Percentiles rank a stretch among this genome's conserved stretches.
These are phyloP conservation scores for Liolophura sinensis DNA, from an alignment of 1,140 invertebrate genomes.

Conservation along the genomic window DNA sequence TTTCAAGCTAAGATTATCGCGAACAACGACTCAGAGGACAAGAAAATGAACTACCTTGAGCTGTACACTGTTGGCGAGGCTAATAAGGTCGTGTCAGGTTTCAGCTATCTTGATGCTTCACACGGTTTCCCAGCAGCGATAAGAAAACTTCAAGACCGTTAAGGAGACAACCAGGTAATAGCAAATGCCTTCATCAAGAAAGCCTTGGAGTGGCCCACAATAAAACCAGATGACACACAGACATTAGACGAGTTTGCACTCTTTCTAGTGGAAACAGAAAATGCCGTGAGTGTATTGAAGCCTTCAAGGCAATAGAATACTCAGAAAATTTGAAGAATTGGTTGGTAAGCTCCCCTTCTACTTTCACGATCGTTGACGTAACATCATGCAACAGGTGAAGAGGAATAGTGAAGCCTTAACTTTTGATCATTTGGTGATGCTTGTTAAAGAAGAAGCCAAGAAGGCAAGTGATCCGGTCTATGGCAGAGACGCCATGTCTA, in stretches of 20 bases:
- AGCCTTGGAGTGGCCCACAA: conserved; percentile 12
- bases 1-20: conserved; percentile 9
- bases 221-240: conserved; percentile 5
- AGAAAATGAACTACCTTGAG: conserved; percentile 18
- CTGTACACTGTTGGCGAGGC: conserved; percentile 16
- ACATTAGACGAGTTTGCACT: conserved; percentile 2
- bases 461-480: too few relatives aligned
- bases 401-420: too few relatives aligned
- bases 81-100: conserved; percentile 14
- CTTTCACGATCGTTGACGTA: conserved; percentile 9
- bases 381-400: too few relatives aligned
- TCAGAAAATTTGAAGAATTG: not conserved
- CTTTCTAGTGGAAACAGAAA: not conserved
- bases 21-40: too few relatives aligned
- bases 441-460: too few relatives aligned
- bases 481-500: too few relatives aligned
- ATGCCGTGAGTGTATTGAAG: conserved; percentile 1
- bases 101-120: conserved; percentile 5
- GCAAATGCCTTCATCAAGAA: conserved; percentile 16
- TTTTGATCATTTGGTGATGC: too few relatives aligned
- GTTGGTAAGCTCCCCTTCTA: conserved; percentile 6
- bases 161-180: conserved; percentile 16
- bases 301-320: not conserved
- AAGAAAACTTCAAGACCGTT: conserved; percentile 12
- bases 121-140: conserved; percentile 11